Base-by-base conservation (phyloP, 2,797 vertebrate species). In the Dendrocincla fuliginosa region DNA sequence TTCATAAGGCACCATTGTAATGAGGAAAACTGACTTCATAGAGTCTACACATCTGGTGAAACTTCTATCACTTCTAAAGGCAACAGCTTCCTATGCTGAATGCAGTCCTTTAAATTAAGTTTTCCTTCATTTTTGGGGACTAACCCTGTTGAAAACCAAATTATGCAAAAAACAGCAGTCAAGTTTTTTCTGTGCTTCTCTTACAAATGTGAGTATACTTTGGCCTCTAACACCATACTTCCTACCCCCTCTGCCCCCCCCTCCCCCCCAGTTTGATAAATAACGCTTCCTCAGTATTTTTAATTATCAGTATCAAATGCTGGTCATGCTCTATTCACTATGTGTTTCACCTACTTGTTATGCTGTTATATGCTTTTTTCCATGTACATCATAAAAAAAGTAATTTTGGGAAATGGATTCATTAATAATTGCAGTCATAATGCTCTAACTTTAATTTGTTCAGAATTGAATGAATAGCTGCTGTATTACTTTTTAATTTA, bases 231-330 rank as follows among this genome's bases (percentile, higher is more conserved):
- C 24, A 20, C 13, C 6, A 57, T 56, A 25, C 1, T 49, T 57
- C 50, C 44, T 22, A 44, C 44, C 10, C 42, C 19, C 6, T 16
- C 41, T 41, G 5, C 16, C 44, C 42, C 8, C 42, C 19, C 17
- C 42, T 6, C 16, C 49, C 13, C 50, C 68, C 6, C 9, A 56
- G 37, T 13, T 87, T 71, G 59, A 81, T 78, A 61, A 89, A 92
- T 61, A 87, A 69, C 12, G 74, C 32, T 79, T 96, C 25, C 32
- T 85, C 30, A n/a, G 30, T 88, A 75, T 85, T 97, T 89, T 70
- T 93, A 87, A 96, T 89, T 83, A 96, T 57, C 41, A 86, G 85
- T 89, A 95, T 93, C 33, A 92, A 96, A 89, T 94, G 32, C 35
- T 90, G 42, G 71, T 89, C 23, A 15, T 5, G 30, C 11, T 80